phyloP scores from a whole-genome alignment of 2,888 invertebrate genomes.

The Leptinotarsa juncta region DNA sequence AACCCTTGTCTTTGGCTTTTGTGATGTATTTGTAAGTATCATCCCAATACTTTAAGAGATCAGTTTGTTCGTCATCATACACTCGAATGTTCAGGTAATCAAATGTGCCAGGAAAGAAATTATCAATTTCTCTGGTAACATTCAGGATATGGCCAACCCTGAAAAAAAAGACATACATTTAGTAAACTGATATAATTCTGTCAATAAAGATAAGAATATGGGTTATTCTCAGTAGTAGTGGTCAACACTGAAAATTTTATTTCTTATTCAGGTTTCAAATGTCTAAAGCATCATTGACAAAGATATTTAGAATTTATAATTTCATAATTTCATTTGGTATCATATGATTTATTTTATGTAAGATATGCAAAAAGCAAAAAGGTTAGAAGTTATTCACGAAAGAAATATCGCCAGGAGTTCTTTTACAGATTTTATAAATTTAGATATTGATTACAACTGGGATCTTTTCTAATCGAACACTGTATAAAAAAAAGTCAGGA shows the following conservation, averaged over 20 bases:
- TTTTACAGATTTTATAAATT: background rate
- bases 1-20: conserved; percentile 88
- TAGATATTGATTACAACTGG: background rate
- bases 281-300: conserved; percentile 25
- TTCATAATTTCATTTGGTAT: too few species aligned
- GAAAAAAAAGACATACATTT: conserved; percentile 43
- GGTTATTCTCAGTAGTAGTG: background rate
- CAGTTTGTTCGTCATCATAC: conserved; percentile 96
- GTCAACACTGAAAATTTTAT: conserved; percentile 8
- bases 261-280: conserved; percentile 31
- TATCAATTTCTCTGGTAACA: conserved; percentile 98
- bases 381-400: background rate
- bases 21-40: conserved; percentile 97
- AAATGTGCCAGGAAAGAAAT: conserved; percentile 98
- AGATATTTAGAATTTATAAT: background rate
- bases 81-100: conserved; percentile 96
- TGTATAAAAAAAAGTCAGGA: too few species aligned
- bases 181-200: background rate
- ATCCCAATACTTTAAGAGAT: conserved; percentile 97
- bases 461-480: background rate
- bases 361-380: background rate
- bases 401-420: background rate
- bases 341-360: too few species aligned
- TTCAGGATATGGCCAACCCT: conserved; percentile 97
- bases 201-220: background rate